A percentile compares a stretch with the other conserved stretches of the same genome.
These are phyloP conservation scores for Mylabris sibirica DNA, from an alignment of 2,888 invertebrate genomes.

Conservation along the genomic window DNA sequence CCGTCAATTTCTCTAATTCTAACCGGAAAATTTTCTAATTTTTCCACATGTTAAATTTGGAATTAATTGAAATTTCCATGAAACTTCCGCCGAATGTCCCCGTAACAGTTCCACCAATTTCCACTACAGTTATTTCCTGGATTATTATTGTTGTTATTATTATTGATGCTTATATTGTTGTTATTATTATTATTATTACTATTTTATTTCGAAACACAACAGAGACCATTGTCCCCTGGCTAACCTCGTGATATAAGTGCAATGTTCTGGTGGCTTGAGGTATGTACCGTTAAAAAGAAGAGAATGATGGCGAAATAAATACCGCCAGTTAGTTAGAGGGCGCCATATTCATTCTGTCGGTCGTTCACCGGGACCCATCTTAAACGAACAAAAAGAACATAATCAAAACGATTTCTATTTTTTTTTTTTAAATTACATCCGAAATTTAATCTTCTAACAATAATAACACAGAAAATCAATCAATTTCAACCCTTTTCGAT, in stretches of 20 bases:
- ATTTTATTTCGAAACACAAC: constrained; percentile 8
- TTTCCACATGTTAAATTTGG: neutral
- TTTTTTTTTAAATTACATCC: neutral
- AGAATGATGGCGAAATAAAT: constrained; percentile 19
- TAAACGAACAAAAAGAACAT: neutral
- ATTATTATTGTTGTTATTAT: constrained; percentile 14
- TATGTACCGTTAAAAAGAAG: constrained; percentile 25
- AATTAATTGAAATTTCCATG: neutral
- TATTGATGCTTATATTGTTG: neutral
- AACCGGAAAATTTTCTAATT: neutral
- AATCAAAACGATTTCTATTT: neutral
- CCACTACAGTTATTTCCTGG: constrained; percentile 15
- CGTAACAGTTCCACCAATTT: constrained; percentile 11
- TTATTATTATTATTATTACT: constrained; percentile 11
- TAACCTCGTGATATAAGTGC: constrained; percentile 13
- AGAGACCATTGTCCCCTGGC: constrained; percentile 18
- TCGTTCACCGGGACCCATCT: constrained; percentile 26
- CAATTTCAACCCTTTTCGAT: neutral
- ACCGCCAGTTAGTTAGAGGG: constrained; percentile 24
- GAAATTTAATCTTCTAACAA: neutral
- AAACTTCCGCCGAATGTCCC: neutral
- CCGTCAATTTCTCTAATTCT: neutral
- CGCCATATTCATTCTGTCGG: constrained; percentile 27
- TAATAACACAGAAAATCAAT: neutral
- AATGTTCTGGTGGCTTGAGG: constrained; percentile 16